phyloP scores from a whole-genome alignment of 2,797 vertebrate genomes.

The Acropternis orthonyx region DNA sequence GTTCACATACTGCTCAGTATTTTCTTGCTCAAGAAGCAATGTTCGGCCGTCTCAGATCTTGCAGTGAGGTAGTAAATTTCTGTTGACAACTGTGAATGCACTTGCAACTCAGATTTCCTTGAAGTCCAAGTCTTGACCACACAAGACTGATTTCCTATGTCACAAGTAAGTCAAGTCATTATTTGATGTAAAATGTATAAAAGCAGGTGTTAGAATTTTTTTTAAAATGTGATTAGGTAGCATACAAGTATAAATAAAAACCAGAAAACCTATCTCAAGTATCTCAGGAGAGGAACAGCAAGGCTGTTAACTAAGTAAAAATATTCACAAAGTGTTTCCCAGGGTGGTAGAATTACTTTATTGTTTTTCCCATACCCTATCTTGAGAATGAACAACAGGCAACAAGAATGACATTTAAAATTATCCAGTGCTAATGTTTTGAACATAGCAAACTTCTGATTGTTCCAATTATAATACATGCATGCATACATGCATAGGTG shows the following conservation, averaged over 20 bases:
- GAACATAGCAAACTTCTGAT: not conserved
- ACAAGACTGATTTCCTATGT: not conserved
- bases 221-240: not conserved
- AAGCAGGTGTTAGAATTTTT: not conserved
- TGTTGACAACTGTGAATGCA: not conserved
- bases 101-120: not conserved
- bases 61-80: not conserved
- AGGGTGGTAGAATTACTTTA: not conserved
- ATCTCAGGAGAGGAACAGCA: not conserved
- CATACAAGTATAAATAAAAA: not conserved
- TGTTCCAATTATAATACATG: not conserved
- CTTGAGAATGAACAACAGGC: not conserved
- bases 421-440: not conserved
- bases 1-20: not conserved
- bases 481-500: not conserved
- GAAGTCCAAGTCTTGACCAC: not conserved
- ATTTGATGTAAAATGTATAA: not conserved
- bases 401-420: not conserved
- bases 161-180: not conserved
- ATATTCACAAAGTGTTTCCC: not conserved
- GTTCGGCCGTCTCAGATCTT: not conserved
- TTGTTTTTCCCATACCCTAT: not conserved
- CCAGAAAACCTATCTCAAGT: not conserved
- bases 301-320: not conserved
- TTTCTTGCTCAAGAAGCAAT: slow-evolving; percentile 1